Base-by-base conservation (phyloP, 2,113 vertebrate genomes). In the Synodontis membranacea region DNA sequence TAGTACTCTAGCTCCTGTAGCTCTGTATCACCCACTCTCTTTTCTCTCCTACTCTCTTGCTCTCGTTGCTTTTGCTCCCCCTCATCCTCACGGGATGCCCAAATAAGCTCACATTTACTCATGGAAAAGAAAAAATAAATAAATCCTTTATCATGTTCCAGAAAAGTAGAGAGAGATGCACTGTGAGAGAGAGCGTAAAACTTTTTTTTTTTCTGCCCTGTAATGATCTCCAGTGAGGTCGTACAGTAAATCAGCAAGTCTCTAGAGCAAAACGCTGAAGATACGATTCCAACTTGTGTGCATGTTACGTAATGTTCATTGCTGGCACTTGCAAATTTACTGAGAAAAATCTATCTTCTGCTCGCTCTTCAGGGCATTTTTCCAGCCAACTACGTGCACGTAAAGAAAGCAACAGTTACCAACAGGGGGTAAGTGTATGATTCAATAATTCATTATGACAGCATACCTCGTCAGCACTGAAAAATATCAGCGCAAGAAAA, bases 361-460 rank as follows among this genome's bases (percentile, higher is more conserved):
- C 44, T 82, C 89, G 84, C 81, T 83, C 31, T 90, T 85, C 84
- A 95, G 95, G 95, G 95, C 46, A 95, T 95, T 91, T 95, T 95
- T 89, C 95, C 95, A 84, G 90, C 93, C 91, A 95, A 92, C 93
- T 95, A 95, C 91, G 93, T 95, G 85, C 94, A 95, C 91, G 91
- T 95, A 90, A 95, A 95, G 93, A 95, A 95, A 92, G 95, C 94
- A 74, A 94, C 94, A 83, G 94, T 95, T 89, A 94, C 93, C 92
- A 95, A 95, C 93, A 94, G 95, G 92, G 95, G 95, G 95, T 95
- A 87, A 94, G 94, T 91, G 50, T 85, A 21, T 44, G 68, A 83
- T 78, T 80, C 10, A 79, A 54, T 68, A 68, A 88, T 86, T 80
- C 48, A 50, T 74, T 68, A 82, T 44, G 52, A 11, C 68, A 68